Conservation (phyloP, 2,888 invertebrate genomes). For the Leptinotarsa juncta region DNA sequence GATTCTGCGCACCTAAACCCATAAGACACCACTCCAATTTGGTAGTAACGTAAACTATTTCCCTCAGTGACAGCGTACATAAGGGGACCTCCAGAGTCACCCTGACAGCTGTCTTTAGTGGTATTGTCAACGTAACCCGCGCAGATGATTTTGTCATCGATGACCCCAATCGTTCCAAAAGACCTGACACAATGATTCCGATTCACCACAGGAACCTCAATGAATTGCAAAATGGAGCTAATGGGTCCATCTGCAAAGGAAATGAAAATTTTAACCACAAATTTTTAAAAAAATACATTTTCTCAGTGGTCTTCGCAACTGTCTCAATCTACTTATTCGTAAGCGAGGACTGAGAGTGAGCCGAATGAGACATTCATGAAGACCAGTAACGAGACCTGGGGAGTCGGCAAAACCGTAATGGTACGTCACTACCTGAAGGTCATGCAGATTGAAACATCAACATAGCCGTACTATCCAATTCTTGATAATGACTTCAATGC, state of each 20-base stretch:
- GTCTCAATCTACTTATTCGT: too few relatives aligned
- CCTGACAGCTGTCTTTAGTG: slow-evolving; percentile 78
- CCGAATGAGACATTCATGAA: too few relatives aligned
- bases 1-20: slow-evolving; percentile 74
- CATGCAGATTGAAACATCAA: too few relatives aligned
- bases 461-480: too few relatives aligned
- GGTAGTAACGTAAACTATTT: slow-evolving; percentile 65
- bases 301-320: too few relatives aligned
- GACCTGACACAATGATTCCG: slow-evolving; percentile 72
- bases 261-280: background rate
- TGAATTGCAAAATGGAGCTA: slow-evolving; percentile 74
- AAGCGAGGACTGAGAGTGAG: too few relatives aligned
- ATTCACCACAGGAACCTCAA: slow-evolving; percentile 77
- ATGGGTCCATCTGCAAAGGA: slow-evolving; percentile 74
- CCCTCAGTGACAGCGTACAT: slow-evolving; percentile 66
- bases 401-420: too few relatives aligned
- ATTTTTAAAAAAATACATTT: too few relatives aligned
- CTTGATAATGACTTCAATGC: too few relatives aligned
- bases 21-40: slow-evolving; percentile 77
- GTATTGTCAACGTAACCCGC: slow-evolving; percentile 76
- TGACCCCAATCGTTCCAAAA: slow-evolving; percentile 69
- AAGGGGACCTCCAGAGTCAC: slow-evolving; percentile 88
- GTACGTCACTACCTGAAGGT: too few relatives aligned
- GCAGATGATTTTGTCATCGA: slow-evolving; percentile 76
- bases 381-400: too few relatives aligned